A percentile compares a stretch with the other conserved stretches of the same genome.
These are phyloP conservation scores for Australoheros scitulus DNA, from an alignment of 2,113 vertebrate species.

Conservation along the genomic window DNA sequence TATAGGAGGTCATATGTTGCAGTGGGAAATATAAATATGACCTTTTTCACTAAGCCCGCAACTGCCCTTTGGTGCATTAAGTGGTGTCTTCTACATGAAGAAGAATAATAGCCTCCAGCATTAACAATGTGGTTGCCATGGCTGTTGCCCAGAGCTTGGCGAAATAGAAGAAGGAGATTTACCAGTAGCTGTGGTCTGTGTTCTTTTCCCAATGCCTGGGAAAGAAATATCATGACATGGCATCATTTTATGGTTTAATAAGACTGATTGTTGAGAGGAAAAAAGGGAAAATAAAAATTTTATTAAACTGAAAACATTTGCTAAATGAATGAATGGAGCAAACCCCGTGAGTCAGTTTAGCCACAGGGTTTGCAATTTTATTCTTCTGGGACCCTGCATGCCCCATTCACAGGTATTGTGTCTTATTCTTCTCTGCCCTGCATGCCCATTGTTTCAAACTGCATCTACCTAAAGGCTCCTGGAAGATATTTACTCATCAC, in stretches of 20 bases:
- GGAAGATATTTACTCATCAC: not conserved
- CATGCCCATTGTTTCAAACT: not conserved
- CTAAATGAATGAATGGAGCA: not conserved
- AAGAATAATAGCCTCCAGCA: constrained; percentile 1
- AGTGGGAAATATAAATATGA: not conserved
- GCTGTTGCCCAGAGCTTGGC: constrained; percentile 11
- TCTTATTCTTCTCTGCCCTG: not conserved
- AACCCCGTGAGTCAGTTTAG: not conserved
- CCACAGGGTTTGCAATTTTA: too few relatives aligned
- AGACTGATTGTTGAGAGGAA: not conserved
- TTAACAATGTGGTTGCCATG: not conserved
- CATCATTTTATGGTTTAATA: not conserved
- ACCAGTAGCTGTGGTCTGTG: not conserved
- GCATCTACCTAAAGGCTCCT: not conserved
- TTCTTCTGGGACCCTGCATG: not conserved
- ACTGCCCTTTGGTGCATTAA: not conserved
- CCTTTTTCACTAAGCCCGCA: not conserved
- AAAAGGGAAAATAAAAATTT: not conserved
- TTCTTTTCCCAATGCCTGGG: not conserved
- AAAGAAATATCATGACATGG: not conserved
- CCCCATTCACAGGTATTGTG: not conserved
- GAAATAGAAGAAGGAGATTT: constrained; percentile 6
- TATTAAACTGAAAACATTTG: not conserved
- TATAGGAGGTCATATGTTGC: not conserved
- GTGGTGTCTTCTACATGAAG: not conserved